Base-by-base conservation (phyloP, 1,140 invertebrate species). In the Lasioglossum baleicum region DNA sequence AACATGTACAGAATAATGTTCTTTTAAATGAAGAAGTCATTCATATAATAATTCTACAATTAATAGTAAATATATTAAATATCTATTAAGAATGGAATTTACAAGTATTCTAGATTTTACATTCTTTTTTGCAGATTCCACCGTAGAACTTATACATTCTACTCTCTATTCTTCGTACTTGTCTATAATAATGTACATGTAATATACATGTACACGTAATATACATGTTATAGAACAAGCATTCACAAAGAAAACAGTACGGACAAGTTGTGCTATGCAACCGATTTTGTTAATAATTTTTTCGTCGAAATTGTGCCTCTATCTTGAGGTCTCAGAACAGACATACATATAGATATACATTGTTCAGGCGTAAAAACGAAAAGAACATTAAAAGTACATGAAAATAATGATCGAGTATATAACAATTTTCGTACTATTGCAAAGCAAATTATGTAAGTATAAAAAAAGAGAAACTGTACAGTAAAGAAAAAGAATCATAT, bases 331-430 rank as follows among this genome's bases (percentile, higher is more conserved):
- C n/a, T 83, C 70, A 75, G 26, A 51, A 51, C 31, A 56, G 69
- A 75, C 77, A 80, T 56, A 73, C 69, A 86, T 83, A 85, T 85
- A 86, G 83, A 86, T 85, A 85, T 82, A 86, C 83, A 86, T 75
- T 85, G 80, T 64, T 65, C 48, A 40, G 31, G 51, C 26, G 10
- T 64, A 56, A 51, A 51, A 48, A 60, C 26, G 2, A 60, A 67
- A 51, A 67, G 15, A 40, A 42, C 35, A 76, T 69, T 61, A 79
- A 56, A 73, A 56, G 22, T 35, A 42, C 60, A 63, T 64, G 26
- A 31, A 65, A 48, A 79, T n/a, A 56, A 79, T 79, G 17, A 10
- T 65, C 66, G 76, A 79, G 76, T 79, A 79, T 79, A 79, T 79
- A 44, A 79, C 22, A n/a, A 73, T 44, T 73, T 44, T 15, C 17